phyloP scores from a whole-genome alignment of 2,888 invertebrate genomes.

The Aquatica leii region DNA sequence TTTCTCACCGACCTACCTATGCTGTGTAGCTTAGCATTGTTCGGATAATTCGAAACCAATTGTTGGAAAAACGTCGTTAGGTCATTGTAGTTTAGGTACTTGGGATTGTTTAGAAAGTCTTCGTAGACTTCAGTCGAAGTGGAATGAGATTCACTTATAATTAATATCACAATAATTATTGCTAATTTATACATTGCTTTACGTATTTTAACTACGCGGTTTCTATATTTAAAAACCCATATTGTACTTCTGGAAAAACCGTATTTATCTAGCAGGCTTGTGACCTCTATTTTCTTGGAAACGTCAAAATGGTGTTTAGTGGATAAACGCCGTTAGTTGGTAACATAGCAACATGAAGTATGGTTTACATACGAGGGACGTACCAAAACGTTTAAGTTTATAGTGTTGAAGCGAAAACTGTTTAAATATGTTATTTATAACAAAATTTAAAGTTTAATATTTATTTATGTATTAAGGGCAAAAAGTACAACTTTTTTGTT shows the following conservation, averaged over 20 bases:
- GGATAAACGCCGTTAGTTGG: too few relatives aligned
- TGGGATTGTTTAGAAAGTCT: conserved; percentile 66
- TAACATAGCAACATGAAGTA: too few relatives aligned
- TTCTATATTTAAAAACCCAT: not conserved
- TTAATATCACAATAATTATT: conserved; percentile 37
- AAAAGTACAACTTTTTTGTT: too few relatives aligned
- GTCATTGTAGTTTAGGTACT: conserved; percentile 77
- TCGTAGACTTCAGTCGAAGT: conserved; percentile 58
- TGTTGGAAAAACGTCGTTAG: conserved; percentile 70
- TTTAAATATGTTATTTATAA: too few relatives aligned
- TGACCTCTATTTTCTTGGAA: not conserved
- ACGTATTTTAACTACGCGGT: not conserved
- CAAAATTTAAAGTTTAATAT: too few relatives aligned
- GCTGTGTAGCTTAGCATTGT: conserved; percentile 73
- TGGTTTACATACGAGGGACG: too few relatives aligned
- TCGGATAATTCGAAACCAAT: conserved; percentile 72
- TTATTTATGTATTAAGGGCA: too few relatives aligned
- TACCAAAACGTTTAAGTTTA: too few relatives aligned
- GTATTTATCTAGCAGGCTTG: not conserved
- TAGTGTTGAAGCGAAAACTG: too few relatives aligned
- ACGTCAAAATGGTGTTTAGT: too few relatives aligned
- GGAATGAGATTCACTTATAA: conserved; percentile 20
- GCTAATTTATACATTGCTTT: conserved; percentile 28
- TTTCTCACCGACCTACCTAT: conserved; percentile 88
- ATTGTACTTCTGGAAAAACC: not conserved